Conservation (phyloP, 2,113 vertebrate genomes). For the Hipposideros armiger region DNA sequence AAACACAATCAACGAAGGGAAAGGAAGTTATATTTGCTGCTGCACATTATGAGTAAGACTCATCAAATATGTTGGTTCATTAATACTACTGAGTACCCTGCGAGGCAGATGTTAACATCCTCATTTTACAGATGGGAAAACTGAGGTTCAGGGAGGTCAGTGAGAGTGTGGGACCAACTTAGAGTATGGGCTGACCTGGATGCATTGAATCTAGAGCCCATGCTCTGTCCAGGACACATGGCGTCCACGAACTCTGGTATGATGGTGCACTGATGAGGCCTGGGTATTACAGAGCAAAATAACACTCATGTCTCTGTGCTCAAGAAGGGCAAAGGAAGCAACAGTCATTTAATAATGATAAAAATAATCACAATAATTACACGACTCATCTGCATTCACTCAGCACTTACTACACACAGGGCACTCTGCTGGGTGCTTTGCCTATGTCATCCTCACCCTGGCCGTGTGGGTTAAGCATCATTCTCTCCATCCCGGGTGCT, state of each 20-base stretch:
- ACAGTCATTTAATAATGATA: too few species aligned
- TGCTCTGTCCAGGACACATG: background rate
- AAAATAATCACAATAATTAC: background rate
- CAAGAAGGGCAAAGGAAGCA: background rate
- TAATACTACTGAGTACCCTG: background rate
- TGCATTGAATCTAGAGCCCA: background rate
- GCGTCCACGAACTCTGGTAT: background rate
- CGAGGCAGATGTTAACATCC: background rate
- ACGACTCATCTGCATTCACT: background rate
- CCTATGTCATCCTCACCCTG: background rate
- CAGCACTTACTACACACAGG: background rate
- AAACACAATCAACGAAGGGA: slow-evolving; percentile 44
- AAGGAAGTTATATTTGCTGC: slow-evolving; percentile 49
- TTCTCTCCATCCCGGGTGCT: background rate
- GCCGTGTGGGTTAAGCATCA: background rate
- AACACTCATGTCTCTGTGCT: background rate
- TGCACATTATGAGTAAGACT: background rate
- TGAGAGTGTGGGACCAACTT: background rate
- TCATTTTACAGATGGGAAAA: background rate
- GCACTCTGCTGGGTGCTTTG: background rate
- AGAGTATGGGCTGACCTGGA: background rate
- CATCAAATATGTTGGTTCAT: slow-evolving; percentile 26
- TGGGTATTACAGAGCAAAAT: background rate
- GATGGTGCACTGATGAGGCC: background rate
- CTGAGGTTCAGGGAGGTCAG: background rate